phyloP scores from a whole-genome alignment of 2,797 vertebrate genomes.

The Adelosebastes latens region DNA sequence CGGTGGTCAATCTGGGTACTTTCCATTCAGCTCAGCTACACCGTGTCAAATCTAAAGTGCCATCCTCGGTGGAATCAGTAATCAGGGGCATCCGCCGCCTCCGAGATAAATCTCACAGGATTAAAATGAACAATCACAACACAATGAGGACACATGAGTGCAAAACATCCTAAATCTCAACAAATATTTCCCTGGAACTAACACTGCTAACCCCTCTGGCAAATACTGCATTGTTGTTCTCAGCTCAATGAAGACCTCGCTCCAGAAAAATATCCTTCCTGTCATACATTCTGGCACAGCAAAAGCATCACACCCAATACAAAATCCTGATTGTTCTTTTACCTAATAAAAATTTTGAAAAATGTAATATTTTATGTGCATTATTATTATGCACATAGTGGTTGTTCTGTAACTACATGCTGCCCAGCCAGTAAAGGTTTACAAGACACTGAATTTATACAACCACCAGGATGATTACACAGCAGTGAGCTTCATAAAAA shows the following conservation, averaged over 20 bases:
- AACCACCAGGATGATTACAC: no score
- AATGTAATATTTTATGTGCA: no score
- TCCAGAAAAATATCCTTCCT: neutral
- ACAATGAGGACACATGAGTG: neutral
- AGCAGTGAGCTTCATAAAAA: no score
- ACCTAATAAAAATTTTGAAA: no score
- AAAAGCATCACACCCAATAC: neutral
- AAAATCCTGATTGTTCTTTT: neutral
- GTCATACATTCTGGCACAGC: neutral
- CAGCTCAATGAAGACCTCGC: neutral
- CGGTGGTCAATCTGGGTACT: neutral
- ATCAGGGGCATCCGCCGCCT: slow-evolving; percentile 9
- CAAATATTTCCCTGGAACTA: neutral
- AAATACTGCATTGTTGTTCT: neutral
- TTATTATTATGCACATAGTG: no score
- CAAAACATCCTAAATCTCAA: neutral
- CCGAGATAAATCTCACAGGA: slow-evolving; percentile 31
- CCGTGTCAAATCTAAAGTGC: neutral
- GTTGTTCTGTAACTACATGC: no score
- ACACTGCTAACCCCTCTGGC: neutral
- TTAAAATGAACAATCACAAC: slow-evolving; percentile 14
- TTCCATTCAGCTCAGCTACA: slow-evolving; percentile 1
- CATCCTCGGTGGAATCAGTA: neutral
- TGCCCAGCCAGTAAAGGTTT: no score
- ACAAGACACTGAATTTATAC: no score